These are phyloP conservation scores for Hyposoter dolosus DNA, from an alignment of 2,888 invertebrate genomes.

Conservation along the genomic window DNA sequence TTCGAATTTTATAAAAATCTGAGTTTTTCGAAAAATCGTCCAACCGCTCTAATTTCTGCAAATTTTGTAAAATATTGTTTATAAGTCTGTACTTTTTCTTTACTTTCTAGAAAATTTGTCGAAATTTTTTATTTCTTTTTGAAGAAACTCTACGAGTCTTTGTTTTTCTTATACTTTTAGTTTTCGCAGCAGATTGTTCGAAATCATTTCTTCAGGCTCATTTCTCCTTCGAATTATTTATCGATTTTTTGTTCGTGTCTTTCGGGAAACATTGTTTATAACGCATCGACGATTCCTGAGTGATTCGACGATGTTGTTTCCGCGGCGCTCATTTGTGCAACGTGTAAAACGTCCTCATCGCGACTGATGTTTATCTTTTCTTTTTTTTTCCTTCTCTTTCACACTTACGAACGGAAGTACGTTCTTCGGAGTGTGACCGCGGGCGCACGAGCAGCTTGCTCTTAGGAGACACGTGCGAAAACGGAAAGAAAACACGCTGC, in stretches of 20 bases:
- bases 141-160: not conserved
- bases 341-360: conserved; percentile 53
- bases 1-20: too few species aligned
- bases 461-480: conserved; percentile 22
- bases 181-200: conserved; percentile 47
- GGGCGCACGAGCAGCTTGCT: conserved; percentile 15
- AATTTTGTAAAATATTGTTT: too few species aligned
- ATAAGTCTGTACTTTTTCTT: too few species aligned
- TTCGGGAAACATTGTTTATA: not conserved
- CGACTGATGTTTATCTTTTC: conserved; percentile 9
- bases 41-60: too few species aligned
- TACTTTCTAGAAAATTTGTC: too few species aligned
- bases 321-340: not conserved
- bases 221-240: not conserved
- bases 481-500: not conserved
- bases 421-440: conserved; percentile 61
- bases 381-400: conserved; percentile 2
- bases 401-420: conserved; percentile 57
- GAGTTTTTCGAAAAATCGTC: too few species aligned
- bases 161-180: not conserved
- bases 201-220: not conserved
- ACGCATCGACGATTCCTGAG: not conserved
- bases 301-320: not conserved
- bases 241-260: not conserved
- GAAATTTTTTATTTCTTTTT: conserved; percentile 1